Conservation (phyloP, 1,140 invertebrate species). For the Hesperophylax magnus region DNA sequence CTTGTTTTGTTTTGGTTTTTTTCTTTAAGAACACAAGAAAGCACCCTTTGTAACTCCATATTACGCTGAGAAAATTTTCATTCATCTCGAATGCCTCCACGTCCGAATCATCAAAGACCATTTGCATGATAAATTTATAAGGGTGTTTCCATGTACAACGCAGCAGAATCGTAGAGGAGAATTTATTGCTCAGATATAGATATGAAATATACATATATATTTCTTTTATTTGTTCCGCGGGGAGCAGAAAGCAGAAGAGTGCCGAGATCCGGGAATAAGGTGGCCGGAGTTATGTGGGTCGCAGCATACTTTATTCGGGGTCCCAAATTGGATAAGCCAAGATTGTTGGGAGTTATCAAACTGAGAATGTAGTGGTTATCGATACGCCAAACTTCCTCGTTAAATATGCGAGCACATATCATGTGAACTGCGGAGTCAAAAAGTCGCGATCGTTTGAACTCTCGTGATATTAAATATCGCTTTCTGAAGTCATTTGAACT, state of each 20-base stretch:
- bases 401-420: too few species aligned
- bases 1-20: too few species aligned
- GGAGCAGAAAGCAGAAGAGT: background rate
- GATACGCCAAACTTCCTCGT: background rate
- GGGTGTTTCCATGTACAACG: background rate
- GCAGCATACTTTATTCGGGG: constrained; percentile 8
- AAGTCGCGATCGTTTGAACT: too few species aligned
- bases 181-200: constrained; percentile 35
- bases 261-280: background rate
- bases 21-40: too few species aligned
- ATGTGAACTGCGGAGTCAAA: too few species aligned
- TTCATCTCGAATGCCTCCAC: constrained; percentile 2
- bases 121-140: constrained; percentile 35
- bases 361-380: background rate
- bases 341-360: constrained; percentile 12
- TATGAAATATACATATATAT: constrained; percentile 25
- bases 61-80: background rate
- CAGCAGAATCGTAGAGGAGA: background rate
- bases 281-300: constrained; percentile 1
- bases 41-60: too few species aligned
- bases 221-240: constrained; percentile 13
- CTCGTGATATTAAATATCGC: too few species aligned
- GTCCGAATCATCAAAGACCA: constrained; percentile 23
- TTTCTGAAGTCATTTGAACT: too few species aligned
- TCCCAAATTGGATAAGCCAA: constrained; percentile 24